Base-by-base conservation (phyloP, 2,888 invertebrate species). In the Torymus aiolomorphi region DNA sequence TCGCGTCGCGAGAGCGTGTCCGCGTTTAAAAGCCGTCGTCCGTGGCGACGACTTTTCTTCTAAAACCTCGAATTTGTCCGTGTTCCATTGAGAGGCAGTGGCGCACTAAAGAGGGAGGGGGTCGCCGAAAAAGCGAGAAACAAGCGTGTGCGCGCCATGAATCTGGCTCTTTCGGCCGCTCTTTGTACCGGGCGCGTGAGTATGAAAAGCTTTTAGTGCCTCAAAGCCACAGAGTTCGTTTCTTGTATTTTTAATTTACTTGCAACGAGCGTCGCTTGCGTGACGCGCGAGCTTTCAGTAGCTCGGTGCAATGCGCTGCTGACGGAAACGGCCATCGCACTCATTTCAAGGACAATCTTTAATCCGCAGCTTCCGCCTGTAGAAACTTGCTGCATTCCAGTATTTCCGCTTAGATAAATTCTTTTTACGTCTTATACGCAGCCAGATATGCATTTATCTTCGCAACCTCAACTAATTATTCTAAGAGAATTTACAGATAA, bases 181-280 rank as follows among this genome's bases (percentile, higher is more conserved):
- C 52, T 57, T 56, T 54, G 52, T 66, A 12, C 62, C 57, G 24
- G 24, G 24, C 24, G 49, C 14, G 31, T 63, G 65, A 81, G 83
- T 80, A 84, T 82, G 79, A 82, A 84, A 84, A 85, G 85, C 85
- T 85, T 84, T 85, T 84, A 85, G 82, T 80, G 80, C 76, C 83
- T 83, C 81, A 82, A 79, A 81, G 82, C 79, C 66, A 62, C 80
- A 16, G 59, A 42, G 73, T 56, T 62, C 73, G 73, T 61, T 78
- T 61, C 74, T 81, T 82, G 82, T 85, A 84, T 85, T 84, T 85
- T 85, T 83, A 83, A 84, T 85, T 83, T 24, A 24, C 24, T 2
- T 24, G 24, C 24, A 3, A 24, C 24, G 24, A 24, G 24, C 3
- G 24, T 3, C 77, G 70, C 78, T 31, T 65, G 62, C 59, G 57